These are phyloP conservation scores for Rachycentron canadum DNA, from an alignment of 2,797 vertebrate genomes.

Conservation along the genomic window DNA sequence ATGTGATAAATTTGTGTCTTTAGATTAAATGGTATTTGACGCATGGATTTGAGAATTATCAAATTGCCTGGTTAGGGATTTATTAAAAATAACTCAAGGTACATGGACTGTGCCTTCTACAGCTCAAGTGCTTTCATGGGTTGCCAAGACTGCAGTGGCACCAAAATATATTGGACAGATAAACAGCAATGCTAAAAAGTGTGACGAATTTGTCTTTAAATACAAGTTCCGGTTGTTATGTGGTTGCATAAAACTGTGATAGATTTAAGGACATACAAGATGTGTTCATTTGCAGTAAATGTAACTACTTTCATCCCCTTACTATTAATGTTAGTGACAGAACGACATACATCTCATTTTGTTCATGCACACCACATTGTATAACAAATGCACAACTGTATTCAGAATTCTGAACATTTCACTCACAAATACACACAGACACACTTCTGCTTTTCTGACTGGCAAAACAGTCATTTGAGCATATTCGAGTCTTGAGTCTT, in stretches of 20 bases:
- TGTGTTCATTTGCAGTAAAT: conserved; percentile 15
- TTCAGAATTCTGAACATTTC: conserved; percentile 21
- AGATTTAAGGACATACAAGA: conserved; percentile 46
- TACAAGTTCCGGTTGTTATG: conserved; percentile 28
- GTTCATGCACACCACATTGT: conserved; percentile 1
- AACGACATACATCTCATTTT: conserved; percentile 20
- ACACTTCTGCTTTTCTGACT: conserved; percentile 17
- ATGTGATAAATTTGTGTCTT: conserved; percentile 58
- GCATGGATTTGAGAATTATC: conserved; percentile 60
- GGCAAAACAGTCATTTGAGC: conserved; percentile 19
- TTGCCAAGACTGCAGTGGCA: conserved; percentile 59
- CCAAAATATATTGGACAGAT: conserved; percentile 60
- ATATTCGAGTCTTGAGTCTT: conserved; percentile 36
- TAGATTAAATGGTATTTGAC: conserved; percentile 64
- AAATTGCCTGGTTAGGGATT: conserved; percentile 66
- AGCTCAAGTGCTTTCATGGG: conserved; percentile 58
- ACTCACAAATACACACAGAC: conserved; percentile 3
- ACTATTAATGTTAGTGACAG: conserved; percentile 4
- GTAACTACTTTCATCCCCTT: conserved; percentile 10
- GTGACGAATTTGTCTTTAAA: conserved; percentile 53
- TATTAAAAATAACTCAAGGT: conserved; percentile 70
- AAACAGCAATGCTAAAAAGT: conserved; percentile 54
- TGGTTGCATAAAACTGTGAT: conserved; percentile 34
- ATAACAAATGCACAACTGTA: neutral
- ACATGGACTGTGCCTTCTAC: conserved; percentile 52